Evolutionary conservation across 2,888 invertebrate species (phyloP).

Genomic region (Tenodera sinensis): DNA sequence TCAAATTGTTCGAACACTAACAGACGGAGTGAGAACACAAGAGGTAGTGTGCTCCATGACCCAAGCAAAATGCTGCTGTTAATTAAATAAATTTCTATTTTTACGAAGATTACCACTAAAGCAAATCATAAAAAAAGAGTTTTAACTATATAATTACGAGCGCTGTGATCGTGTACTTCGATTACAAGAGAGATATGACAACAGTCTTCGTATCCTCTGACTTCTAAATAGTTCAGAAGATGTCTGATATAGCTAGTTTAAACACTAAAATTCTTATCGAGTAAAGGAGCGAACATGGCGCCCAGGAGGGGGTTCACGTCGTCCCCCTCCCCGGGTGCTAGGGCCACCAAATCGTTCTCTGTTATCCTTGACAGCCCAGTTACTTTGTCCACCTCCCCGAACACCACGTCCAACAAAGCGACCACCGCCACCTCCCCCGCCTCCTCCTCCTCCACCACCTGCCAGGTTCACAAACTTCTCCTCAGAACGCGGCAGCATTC

Average conservation of each 20-base stretch:
- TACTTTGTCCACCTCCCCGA: conserved; percentile 15
- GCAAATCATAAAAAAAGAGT: not conserved
- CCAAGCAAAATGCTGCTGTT: not conserved
- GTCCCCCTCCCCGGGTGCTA: conserved; percentile 7
- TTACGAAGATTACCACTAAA: not conserved
- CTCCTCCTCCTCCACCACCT: not conserved
- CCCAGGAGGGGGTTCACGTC: conserved; percentile 19
- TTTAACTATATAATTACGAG: not conserved
- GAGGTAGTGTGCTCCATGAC: not conserved
- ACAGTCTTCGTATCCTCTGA: not conserved
- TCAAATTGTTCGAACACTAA: not conserved
- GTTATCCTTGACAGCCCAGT: conserved; percentile 20
- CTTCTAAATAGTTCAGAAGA: not conserved
- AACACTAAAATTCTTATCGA: not conserved
- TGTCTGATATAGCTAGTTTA: not conserved
- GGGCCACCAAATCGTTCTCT: conserved; percentile 25
- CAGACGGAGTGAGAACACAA: not conserved
- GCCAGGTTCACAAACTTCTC: conserved; percentile 14
- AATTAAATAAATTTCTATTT: not conserved
- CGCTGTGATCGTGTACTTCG: not conserved
- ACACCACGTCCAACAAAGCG: conserved; percentile 22
- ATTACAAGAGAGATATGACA: not conserved
- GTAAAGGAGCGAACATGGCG: conserved; percentile 22
- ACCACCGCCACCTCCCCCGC: not conserved
- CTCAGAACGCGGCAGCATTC: conserved; percentile 25